Conservation (phyloP, 2,888 invertebrate species). For the Hypena proboscidalis region DNA sequence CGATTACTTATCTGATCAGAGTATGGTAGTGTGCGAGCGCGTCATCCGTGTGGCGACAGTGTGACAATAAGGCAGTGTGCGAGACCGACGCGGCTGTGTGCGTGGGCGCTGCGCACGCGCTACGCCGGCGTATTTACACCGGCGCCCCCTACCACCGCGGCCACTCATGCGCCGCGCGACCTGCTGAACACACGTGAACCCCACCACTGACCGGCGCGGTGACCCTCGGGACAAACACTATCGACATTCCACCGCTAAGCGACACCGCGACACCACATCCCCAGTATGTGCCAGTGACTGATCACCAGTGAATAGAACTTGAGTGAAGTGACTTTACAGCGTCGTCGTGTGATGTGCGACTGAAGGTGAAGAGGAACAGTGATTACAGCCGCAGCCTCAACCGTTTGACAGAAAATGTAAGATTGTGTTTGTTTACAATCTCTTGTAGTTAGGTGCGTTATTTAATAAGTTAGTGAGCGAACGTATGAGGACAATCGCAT, state of each 20-base stretch:
- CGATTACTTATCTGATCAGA: conserved; percentile 51
- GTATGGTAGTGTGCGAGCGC: conserved; percentile 41
- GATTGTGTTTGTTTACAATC: conserved; percentile 67
- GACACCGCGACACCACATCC: conserved; percentile 57
- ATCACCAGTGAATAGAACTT: conserved; percentile 61
- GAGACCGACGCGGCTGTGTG: conserved; percentile 52
- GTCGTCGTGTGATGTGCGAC: conserved; percentile 75
- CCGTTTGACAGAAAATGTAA: conserved; percentile 79
- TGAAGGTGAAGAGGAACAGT: conserved; percentile 66
- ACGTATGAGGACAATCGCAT: conserved; percentile 48
- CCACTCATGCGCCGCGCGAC: conserved; percentile 83
- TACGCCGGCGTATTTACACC: conserved; percentile 79
- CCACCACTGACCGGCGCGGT: conserved; percentile 65
- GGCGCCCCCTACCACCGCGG: conserved; percentile 81
- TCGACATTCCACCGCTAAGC: conserved; percentile 53
- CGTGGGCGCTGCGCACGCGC: conserved; percentile 75
- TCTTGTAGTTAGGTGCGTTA: conserved; percentile 33
- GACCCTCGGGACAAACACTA: conserved; percentile 62
- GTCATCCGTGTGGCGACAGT: conserved; percentile 45
- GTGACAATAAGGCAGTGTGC: conserved; percentile 47
- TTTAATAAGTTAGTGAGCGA: conserved; percentile 38
- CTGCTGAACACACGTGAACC: conserved; percentile 79
- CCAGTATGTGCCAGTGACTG: conserved; percentile 78
- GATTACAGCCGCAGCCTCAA: conserved; percentile 78
- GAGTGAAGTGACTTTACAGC: conserved; percentile 73